Evolutionary conservation across 2,113 vertebrate species (phyloP).

Genomic region (Columba livia): DNA sequence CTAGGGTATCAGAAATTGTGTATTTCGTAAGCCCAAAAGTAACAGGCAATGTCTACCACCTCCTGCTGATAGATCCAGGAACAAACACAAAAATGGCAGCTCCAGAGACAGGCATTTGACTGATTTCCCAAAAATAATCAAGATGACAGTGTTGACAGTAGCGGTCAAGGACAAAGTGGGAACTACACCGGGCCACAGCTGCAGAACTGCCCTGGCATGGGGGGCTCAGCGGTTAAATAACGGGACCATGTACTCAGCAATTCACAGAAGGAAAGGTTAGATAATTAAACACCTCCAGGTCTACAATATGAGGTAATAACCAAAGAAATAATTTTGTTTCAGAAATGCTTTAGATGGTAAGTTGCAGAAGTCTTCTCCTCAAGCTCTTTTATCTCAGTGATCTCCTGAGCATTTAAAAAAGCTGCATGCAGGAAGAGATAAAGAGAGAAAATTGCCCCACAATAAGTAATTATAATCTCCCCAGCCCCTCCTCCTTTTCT

Average conservation of each 20-base stretch:
- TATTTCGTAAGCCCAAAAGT: not conserved
- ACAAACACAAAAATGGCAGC: not conserved
- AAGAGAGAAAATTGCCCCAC: not conserved
- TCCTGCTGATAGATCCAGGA: not conserved
- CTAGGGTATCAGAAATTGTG: not conserved
- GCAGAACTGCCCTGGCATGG: not conserved
- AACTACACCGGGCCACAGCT: not conserved
- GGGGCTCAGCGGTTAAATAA: not conserved
- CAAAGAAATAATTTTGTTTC: not conserved
- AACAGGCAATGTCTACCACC: not conserved
- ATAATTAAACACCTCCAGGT: not conserved
- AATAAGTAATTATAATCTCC: not conserved
- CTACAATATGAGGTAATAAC: not conserved
- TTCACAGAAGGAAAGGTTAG: not conserved
- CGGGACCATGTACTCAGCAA: not conserved
- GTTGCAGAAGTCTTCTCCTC: not conserved
- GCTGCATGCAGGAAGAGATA: not conserved
- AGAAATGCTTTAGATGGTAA: not conserved
- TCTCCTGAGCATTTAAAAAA: not conserved
- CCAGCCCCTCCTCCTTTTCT: not conserved
- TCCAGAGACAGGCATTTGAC: not conserved
- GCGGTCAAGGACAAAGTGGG: not conserved
- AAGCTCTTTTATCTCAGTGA: not conserved
- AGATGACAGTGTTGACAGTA: not conserved
- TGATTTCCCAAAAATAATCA: not conserved